A percentile compares a stretch with the other conserved stretches of the same genome.
Conservation (phyloP, 2,888 invertebrate genomes). For the Ametastegia equiseti region DNA sequence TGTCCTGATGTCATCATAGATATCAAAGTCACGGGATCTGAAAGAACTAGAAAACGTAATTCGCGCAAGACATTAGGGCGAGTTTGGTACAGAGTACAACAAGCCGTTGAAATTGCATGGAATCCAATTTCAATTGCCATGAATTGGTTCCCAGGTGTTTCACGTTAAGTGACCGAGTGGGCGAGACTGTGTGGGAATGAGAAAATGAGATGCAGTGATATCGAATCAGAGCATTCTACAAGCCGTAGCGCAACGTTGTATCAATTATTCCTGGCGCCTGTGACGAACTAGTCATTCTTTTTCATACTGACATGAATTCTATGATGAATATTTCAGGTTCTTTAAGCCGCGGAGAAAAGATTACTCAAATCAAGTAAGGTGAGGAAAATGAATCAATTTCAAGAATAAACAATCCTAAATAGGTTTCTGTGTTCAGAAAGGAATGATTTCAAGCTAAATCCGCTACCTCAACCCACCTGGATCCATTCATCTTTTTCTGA, state of each 20-base stretch:
- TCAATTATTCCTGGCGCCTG: not conserved
- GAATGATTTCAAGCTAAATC: too few relatives aligned
- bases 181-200: constrained; percentile 1
- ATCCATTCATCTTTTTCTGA: too few relatives aligned
- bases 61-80: not conserved
- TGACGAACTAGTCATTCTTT: not conserved
- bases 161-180: constrained; percentile 30
- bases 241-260: not conserved
- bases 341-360: not conserved
- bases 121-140: constrained; percentile 21
- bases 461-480: not conserved
- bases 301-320: not conserved
- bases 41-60: not conserved
- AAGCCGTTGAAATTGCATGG: constrained; percentile 33
- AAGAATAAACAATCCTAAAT: too few relatives aligned
- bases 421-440: too few relatives aligned
- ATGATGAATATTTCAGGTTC: not conserved
- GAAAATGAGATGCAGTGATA: constrained; percentile 1
- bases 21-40: not conserved
- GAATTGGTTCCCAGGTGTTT: constrained; percentile 46
- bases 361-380: too few relatives aligned
- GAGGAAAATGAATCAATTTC: too few relatives aligned
- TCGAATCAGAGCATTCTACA: not conserved
- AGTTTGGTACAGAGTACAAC: not conserved
- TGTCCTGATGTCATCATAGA: not conserved